Evolutionary conservation across 2,113 vertebrate genomes (phyloP).

Genomic region (Cyprinodon brontotheroides): DNA sequence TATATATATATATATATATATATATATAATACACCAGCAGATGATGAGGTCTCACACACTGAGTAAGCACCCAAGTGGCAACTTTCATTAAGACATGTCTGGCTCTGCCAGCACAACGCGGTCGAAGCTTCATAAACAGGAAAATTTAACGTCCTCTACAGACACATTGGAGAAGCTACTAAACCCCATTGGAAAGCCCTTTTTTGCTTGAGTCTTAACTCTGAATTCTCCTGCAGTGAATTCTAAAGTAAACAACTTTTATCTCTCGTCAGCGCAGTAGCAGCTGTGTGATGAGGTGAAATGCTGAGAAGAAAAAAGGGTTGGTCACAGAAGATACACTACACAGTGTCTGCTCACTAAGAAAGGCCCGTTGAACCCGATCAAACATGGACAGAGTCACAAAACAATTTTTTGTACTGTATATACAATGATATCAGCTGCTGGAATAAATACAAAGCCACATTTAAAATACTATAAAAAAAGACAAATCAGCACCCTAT

Average conservation of each 20-base stretch:
- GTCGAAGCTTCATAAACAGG: constrained; percentile 53
- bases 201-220: constrained; percentile 13
- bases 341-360: constrained; percentile 43
- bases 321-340: constrained; percentile 34
- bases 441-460: constrained; percentile 28
- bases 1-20: too few species aligned
- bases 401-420: constrained; percentile 24
- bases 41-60: constrained; percentile 32
- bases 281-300: constrained; percentile 33
- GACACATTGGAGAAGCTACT: constrained; percentile 29
- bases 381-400: constrained; percentile 28
- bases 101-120: constrained; percentile 28
- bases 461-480: not conserved
- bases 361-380: constrained; percentile 55
- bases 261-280: constrained; percentile 21
- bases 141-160: constrained; percentile 53
- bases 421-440: constrained; percentile 49
- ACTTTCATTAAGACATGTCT: constrained; percentile 43
- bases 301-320: constrained; percentile 55
- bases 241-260: constrained; percentile 38
- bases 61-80: constrained; percentile 43
- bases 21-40: constrained; percentile 5
- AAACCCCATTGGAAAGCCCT: constrained; percentile 10
- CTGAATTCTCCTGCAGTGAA: constrained; percentile 17
- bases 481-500: not conserved